Conservation (phyloP, 2,888 invertebrate genomes). For the Mesoligia furuncula region DNA sequence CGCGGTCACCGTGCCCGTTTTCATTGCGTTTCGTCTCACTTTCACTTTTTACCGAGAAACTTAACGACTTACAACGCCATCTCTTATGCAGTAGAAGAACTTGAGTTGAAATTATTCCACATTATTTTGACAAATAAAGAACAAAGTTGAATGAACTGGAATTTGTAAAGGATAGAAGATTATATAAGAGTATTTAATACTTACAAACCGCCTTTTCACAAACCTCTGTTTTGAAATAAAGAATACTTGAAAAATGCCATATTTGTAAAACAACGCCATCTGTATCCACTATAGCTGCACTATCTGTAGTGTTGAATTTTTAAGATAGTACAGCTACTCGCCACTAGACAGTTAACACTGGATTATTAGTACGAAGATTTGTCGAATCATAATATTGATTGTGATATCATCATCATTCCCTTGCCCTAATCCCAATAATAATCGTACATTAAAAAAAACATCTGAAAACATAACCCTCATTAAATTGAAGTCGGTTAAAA, state of each 20-base stretch:
- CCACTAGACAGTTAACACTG: not conserved
- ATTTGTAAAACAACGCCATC: not conserved
- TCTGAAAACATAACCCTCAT: not conserved
- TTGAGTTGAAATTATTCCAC: not conserved
- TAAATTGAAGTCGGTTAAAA: not conserved
- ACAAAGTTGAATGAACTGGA: not conserved
- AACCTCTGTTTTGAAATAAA: not conserved
- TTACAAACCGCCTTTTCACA: not conserved
- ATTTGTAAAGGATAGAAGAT: not conserved
- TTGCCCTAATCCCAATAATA: not conserved
- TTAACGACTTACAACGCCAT: constrained; percentile 50
- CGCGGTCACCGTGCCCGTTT: constrained; percentile 81
- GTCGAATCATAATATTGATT: not conserved
- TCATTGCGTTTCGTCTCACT: constrained; percentile 74
- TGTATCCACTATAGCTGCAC: not conserved
- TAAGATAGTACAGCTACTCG: constrained; percentile 20
- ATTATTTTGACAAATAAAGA: not conserved
- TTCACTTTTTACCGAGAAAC: constrained; percentile 78
- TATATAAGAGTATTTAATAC: not conserved
- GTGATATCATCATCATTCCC: no score
- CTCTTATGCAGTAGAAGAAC: constrained; percentile 51
- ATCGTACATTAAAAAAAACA: not conserved
- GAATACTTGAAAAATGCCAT: not conserved
- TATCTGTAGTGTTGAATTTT: not conserved
- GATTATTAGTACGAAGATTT: not conserved